Percentiles rank a stretch among this genome's conserved stretches.
Conservation (phyloP, 64 coral and sea anemone species). For the Orbicella faveolata region DNA sequence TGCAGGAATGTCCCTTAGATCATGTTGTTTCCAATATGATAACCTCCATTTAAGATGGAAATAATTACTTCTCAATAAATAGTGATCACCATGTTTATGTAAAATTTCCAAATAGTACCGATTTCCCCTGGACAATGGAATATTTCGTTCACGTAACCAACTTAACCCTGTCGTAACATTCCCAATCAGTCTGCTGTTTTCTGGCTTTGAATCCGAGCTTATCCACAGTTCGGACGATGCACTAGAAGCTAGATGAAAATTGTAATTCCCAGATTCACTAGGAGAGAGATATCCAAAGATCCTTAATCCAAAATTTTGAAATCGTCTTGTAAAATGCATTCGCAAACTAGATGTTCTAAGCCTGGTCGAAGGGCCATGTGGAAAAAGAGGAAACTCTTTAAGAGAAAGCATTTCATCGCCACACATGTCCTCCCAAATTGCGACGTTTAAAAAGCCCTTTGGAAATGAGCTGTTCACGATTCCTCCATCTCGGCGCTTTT, state of each 20-base stretch:
- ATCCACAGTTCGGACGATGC: constrained; percentile 71
- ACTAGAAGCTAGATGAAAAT: constrained; percentile 3
- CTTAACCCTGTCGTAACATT: constrained; percentile 25
- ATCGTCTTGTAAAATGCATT: not conserved
- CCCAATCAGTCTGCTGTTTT: constrained; percentile 38
- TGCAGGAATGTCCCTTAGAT: not conserved
- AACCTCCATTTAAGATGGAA: not conserved
- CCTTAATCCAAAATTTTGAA: constrained; percentile 2
- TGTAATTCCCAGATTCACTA: not conserved
- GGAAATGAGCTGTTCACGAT: not conserved
- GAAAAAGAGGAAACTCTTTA: constrained; percentile 59
- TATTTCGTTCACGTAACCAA: not conserved
- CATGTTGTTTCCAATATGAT: not conserved
- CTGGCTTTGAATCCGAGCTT: constrained; percentile 39
- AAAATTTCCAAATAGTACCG: constrained; percentile 20
- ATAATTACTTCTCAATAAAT: not conserved
- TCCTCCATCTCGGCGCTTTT: not conserved
- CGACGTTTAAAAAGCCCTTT: constrained; percentile 35
- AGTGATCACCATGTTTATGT: not conserved
- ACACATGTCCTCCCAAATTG: constrained; percentile 51
- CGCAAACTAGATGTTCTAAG: constrained; percentile 11
- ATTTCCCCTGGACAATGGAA: constrained; percentile 13
- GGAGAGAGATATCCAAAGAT: constrained; percentile 51
- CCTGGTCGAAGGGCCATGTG: constrained; percentile 36
- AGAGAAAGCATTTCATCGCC: constrained; percentile 35